Conservation (phyloP, 2,797 vertebrate genomes). For the Stomatorhinus walkeri region DNA sequence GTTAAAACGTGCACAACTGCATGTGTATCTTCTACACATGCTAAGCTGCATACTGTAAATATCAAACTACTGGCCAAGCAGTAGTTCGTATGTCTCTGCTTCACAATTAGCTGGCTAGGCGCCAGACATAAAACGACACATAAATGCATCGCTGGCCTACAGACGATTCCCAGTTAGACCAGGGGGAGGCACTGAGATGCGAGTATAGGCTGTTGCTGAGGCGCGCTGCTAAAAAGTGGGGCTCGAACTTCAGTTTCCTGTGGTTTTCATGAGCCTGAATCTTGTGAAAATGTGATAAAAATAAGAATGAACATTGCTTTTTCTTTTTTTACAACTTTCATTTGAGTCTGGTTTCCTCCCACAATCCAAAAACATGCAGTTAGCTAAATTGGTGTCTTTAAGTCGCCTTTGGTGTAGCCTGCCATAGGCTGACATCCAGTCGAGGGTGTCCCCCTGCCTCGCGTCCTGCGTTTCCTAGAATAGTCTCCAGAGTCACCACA, state of each 20-base stretch:
- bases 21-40: neutral
- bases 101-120: neutral
- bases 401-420: neutral
- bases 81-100: neutral
- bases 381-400: neutral
- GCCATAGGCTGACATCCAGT: neutral
- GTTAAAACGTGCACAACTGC: neutral
- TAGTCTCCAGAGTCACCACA: neutral
- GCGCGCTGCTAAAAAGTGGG: neutral
- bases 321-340: slow-evolving; percentile 4
- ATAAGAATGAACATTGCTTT: neutral
- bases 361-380: neutral
- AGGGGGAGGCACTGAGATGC: neutral
- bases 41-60: neutral
- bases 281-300: neutral
- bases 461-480: neutral
- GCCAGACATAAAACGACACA: neutral
- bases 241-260: neutral
- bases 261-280: neutral
- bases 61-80: neutral
- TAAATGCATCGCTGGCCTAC: neutral
- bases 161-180: neutral
- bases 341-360: neutral
- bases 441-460: neutral
- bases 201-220: neutral